A percentile compares a stretch with the other conserved stretches of the same genome.
Conservation (phyloP, 2,797 vertebrate genomes). For the Crocodylus rhombifer region DNA sequence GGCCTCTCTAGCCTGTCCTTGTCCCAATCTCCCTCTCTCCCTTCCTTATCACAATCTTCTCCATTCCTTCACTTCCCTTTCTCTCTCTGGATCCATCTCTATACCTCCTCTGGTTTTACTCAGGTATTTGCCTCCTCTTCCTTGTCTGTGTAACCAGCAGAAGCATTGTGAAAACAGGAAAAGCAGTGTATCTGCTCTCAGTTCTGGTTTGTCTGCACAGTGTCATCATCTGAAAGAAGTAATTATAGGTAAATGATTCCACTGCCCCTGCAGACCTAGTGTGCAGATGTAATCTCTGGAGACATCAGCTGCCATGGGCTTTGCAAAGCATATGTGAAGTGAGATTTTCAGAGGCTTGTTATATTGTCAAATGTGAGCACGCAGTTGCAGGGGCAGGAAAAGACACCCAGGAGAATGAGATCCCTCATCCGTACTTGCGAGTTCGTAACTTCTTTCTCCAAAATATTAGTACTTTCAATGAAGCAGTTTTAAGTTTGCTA, state of each 20-base stretch:
- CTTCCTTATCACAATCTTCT: not conserved
- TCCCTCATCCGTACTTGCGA: not conserved
- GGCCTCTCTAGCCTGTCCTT: not conserved
- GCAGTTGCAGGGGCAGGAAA: not conserved
- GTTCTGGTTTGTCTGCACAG: not conserved
- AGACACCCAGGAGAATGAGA: not conserved
- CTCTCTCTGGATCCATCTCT: not conserved
- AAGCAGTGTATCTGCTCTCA: not conserved
- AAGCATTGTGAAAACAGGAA: not conserved
- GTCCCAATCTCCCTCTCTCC: not conserved
- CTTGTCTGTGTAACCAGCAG: not conserved
- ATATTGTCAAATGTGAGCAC: not conserved
- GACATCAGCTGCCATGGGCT: not conserved
- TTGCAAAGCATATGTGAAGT: not conserved
- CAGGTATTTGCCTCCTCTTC: not conserved
- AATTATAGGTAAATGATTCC: not conserved
- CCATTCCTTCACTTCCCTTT: not conserved
- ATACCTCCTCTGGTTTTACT: not conserved
- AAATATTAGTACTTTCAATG: not conserved
- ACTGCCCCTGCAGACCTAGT: not conserved
- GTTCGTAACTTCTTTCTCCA: not conserved
- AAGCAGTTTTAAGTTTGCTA: not conserved
- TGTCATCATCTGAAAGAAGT: not conserved
- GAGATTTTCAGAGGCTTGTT: not conserved
- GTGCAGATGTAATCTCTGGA: not conserved